Evolutionary conservation across 2,113 vertebrate genomes (phyloP).

Genomic region (Paedocypris sp.): DNA sequence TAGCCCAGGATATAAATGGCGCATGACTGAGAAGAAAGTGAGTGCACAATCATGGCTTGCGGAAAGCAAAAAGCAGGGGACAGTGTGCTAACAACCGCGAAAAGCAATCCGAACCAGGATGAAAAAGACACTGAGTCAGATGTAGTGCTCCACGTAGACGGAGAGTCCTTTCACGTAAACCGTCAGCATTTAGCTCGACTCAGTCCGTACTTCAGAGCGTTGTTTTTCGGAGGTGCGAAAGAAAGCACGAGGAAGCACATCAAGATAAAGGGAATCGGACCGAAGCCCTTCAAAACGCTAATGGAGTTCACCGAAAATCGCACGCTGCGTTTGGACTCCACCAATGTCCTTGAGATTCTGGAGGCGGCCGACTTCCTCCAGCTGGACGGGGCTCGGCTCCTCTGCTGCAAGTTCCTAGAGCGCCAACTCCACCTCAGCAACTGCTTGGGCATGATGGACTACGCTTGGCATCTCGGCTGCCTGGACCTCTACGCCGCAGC

Average conservation of each 20-base stretch:
- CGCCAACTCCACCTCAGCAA: slow-evolving; percentile 73
- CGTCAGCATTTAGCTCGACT: slow-evolving; percentile 56
- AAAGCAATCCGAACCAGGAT: background rate
- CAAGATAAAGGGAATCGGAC: slow-evolving; percentile 59
- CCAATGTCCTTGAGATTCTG: slow-evolving; percentile 68
- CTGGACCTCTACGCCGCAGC: slow-evolving; percentile 54
- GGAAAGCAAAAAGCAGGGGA: slow-evolving; percentile 16
- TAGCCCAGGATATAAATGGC: slow-evolving; percentile 32
- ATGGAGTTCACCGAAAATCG: slow-evolving; percentile 58
- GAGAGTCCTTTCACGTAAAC: slow-evolving; percentile 65
- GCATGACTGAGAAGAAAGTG: slow-evolving; percentile 23
- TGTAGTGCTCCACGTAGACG: slow-evolving; percentile 58
- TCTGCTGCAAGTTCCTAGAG: slow-evolving; percentile 76
- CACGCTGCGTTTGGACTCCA: slow-evolving; percentile 50
- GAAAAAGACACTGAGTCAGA: slow-evolving; percentile 25
- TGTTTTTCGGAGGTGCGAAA: slow-evolving; percentile 70
- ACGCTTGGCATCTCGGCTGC: slow-evolving; percentile 65
- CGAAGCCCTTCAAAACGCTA: slow-evolving; percentile 58
- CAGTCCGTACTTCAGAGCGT: slow-evolving; percentile 73
- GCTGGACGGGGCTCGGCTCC: slow-evolving; percentile 59
- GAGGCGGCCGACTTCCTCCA: slow-evolving; percentile 74
- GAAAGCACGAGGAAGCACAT: slow-evolving; percentile 61
- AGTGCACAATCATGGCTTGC: slow-evolving; percentile 44
- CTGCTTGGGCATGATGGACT: slow-evolving; percentile 73
- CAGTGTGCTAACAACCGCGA: background rate